Percentiles rank a stretch among this genome's conserved stretches.
phyloP scores from a whole-genome alignment of 2,797 vertebrate species.

The Capromys pilorides region DNA sequence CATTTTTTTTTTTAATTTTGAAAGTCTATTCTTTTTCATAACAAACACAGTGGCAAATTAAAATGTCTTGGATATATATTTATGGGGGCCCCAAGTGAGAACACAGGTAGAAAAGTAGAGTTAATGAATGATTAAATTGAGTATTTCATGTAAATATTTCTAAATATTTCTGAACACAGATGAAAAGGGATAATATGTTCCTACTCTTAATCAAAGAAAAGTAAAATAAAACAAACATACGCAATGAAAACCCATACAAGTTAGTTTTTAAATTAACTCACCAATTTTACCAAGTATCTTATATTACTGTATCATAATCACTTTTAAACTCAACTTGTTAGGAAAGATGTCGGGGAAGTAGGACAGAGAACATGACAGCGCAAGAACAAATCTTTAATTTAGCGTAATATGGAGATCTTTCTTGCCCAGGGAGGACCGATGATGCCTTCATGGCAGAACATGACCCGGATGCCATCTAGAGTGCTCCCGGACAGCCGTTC shows the following conservation, averaged over 20 bases:
- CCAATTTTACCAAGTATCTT: not conserved
- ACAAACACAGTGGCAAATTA: not conserved
- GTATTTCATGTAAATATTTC: conserved; percentile 1
- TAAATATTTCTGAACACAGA: not conserved
- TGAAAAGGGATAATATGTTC: not conserved
- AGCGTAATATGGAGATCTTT: not conserved
- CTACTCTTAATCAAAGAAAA: conserved; percentile 29
- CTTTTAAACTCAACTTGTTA: conserved; percentile 14
- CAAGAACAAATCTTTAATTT: not conserved
- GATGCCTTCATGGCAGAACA: not conserved
- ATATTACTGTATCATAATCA: not conserved
- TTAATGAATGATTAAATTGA: not conserved
- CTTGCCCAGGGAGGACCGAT: not conserved
- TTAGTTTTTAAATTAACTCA: not conserved
- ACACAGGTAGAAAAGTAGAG: not conserved
- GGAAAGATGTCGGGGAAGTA: not conserved
- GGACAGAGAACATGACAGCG: not conserved
- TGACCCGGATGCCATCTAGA: not conserved
- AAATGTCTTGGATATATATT: not conserved
- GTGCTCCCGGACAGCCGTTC: not conserved
- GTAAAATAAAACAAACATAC: not conserved
- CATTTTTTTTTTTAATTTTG: conserved; percentile 29
- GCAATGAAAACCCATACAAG: not conserved
- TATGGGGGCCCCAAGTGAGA: not conserved
- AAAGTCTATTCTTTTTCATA: not conserved